Evolutionary conservation across 2,797 vertebrate genomes (phyloP).

Genomic region (Micromesistius poutassou): DNA sequence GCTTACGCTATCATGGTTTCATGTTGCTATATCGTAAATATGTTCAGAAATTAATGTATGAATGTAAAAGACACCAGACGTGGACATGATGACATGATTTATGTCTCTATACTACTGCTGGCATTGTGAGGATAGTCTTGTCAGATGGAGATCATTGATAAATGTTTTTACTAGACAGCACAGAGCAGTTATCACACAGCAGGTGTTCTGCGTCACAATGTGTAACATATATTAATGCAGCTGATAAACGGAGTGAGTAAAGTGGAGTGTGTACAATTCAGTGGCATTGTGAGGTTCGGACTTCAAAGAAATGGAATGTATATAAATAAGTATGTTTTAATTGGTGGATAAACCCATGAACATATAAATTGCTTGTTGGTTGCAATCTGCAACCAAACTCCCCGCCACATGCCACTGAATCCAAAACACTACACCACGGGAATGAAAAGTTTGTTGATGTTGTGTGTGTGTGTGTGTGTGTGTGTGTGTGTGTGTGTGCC

Average conservation of each 20-base stretch:
- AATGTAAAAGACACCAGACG: neutral
- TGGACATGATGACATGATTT: neutral
- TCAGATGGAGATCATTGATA: neutral
- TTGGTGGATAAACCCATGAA: no score
- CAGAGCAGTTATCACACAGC: neutral
- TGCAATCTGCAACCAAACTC: no score
- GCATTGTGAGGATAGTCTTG: neutral
- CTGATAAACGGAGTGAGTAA: neutral
- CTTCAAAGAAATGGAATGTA: no score
- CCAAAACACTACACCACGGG: neutral
- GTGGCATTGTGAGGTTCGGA: no score
- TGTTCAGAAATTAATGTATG: neutral
- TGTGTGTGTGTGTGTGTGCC: conserved; percentile 1
- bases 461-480: neutral
- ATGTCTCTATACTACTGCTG: neutral
- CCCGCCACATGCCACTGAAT: no score
- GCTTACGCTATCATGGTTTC: neutral
- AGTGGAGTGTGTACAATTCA: no score
- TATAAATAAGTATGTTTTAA: no score
- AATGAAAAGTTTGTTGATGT: neutral
- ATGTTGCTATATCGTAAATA: neutral
- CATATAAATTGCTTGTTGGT: no score
- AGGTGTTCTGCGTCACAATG: neutral
- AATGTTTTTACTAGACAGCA: neutral
- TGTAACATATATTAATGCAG: neutral